These are phyloP conservation scores for Vanessa atalanta DNA, from an alignment of 1,140 invertebrate species.

Conservation along the genomic window DNA sequence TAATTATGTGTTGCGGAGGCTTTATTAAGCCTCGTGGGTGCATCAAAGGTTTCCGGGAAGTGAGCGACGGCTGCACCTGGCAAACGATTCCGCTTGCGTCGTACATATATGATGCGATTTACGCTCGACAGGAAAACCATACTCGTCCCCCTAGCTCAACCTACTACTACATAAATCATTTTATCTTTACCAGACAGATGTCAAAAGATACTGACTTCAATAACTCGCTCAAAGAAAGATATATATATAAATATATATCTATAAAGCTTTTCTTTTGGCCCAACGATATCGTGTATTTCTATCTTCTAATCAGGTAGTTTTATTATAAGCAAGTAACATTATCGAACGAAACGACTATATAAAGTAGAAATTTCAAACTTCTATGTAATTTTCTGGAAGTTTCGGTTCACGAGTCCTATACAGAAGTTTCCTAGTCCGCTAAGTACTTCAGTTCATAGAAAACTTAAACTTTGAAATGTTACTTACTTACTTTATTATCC, in stretches of 20 bases:
- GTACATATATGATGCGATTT: conserved; percentile 1
- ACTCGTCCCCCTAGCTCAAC: conserved; percentile 1
- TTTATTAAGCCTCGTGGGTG: conserved; percentile 22
- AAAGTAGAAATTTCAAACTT: too few relatives aligned
- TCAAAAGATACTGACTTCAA: neutral
- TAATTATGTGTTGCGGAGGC: conserved; percentile 6
- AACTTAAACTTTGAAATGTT: too few relatives aligned
- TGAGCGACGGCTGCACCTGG: conserved; percentile 32
- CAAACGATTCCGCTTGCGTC: conserved; percentile 1
- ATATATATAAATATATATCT: neutral
- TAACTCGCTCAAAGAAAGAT: neutral
- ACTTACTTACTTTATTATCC: too few relatives aligned
- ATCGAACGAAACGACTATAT: too few relatives aligned
- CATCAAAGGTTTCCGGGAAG: conserved; percentile 44
- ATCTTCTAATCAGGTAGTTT: too few relatives aligned
- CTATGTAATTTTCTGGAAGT: too few relatives aligned
- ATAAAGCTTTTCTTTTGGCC: neutral
- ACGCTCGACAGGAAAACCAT: conserved; percentile 8
- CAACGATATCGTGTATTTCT: neutral
- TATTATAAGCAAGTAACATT: too few relatives aligned
- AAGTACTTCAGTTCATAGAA: too few relatives aligned
- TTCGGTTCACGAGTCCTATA: too few relatives aligned
- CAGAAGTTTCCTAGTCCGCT: too few relatives aligned
- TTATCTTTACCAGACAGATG: conserved; percentile 3
- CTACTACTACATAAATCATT: neutral